These are phyloP conservation scores for Notamacropus eugenii DNA, from an alignment of 2,797 vertebrate genomes.

Conservation along the genomic window DNA sequence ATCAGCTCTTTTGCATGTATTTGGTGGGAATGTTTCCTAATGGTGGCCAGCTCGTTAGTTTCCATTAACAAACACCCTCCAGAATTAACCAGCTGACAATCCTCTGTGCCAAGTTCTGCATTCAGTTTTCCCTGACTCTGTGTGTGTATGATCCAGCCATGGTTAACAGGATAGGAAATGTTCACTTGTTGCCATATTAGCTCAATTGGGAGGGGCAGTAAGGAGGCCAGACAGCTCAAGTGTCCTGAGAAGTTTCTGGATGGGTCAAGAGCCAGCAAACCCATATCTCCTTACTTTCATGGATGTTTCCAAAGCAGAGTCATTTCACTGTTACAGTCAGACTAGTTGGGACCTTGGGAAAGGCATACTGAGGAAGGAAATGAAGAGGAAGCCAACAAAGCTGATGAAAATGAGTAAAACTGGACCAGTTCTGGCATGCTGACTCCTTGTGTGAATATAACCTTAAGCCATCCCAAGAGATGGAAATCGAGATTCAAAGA, in stretches of 20 bases:
- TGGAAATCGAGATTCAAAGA: background rate
- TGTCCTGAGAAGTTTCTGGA: background rate
- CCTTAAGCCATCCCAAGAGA: background rate
- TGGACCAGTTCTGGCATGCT: background rate
- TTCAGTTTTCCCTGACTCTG: background rate
- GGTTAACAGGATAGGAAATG: background rate
- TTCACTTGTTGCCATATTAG: background rate
- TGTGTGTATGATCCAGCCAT: background rate
- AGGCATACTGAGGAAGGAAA: background rate
- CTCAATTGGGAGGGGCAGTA: background rate
- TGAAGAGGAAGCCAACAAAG: background rate
- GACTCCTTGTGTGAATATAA: background rate
- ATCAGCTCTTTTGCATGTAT: background rate
- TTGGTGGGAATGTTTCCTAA: background rate
- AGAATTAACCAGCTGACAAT: background rate
- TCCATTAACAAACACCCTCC: background rate
- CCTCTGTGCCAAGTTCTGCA: background rate
- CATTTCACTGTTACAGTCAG: background rate
- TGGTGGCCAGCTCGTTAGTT: background rate
- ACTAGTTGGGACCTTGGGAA: background rate
- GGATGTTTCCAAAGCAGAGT: background rate
- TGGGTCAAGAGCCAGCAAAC: background rate
- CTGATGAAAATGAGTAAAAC: background rate
- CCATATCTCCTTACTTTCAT: background rate
- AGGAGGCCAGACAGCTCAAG: background rate